Evolutionary conservation across 2,797 vertebrate genomes (phyloP).

Genomic region (Peromyscus eremicus): DNA sequence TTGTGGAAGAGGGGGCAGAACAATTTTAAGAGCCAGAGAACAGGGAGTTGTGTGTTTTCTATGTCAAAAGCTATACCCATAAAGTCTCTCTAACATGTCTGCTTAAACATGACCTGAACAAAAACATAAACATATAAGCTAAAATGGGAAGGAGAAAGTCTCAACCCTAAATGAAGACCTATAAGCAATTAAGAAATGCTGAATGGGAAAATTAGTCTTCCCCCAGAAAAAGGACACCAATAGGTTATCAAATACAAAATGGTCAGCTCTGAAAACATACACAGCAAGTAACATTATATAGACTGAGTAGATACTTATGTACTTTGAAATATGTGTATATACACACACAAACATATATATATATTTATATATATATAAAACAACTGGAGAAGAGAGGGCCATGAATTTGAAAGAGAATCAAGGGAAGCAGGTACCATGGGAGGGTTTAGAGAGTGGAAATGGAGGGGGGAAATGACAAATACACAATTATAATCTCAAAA

Average conservation of each 20-base stretch:
- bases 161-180: not conserved
- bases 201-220: not conserved
- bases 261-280: not conserved
- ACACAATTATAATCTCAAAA: not conserved
- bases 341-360: not conserved
- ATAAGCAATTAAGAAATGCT: not conserved
- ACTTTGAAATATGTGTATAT: not conserved
- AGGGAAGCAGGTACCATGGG: not conserved
- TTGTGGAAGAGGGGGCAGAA: not conserved
- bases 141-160: not conserved
- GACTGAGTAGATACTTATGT: not conserved
- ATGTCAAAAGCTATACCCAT: not conserved
- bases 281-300: not conserved
- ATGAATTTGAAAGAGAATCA: not conserved
- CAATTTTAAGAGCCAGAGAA: not conserved
- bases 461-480: not conserved
- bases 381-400: not conserved
- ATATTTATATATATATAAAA: too few species aligned
- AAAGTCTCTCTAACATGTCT: not conserved
- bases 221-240: not conserved
- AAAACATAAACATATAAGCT: not conserved
- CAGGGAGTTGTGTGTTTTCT: not conserved
- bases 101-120: not conserved
- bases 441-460: not conserved
- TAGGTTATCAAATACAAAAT: not conserved